Percentiles rank a stretch among this genome's conserved stretches.
These are phyloP conservation scores for Australoheros facetus DNA, from an alignment of 2,797 vertebrate genomes.

Conservation along the genomic window DNA sequence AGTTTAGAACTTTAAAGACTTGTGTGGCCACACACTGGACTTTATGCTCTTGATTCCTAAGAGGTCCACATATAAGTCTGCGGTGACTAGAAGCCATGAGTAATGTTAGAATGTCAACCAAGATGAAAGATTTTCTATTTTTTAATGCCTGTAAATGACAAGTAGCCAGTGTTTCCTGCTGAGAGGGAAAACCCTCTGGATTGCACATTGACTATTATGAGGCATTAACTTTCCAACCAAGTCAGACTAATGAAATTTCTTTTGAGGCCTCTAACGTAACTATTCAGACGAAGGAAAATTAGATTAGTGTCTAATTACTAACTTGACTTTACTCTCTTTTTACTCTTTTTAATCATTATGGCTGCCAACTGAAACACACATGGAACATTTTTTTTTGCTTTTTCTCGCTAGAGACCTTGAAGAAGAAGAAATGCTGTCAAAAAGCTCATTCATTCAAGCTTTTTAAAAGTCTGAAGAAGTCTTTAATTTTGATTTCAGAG, in stretches of 20 bases:
- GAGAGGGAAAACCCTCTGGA: slow-evolving; percentile 36
- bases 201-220: slow-evolving; percentile 35
- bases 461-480: neutral
- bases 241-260: slow-evolving; percentile 42
- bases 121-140: slow-evolving; percentile 59
- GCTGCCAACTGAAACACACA: neutral
- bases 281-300: slow-evolving; percentile 3
- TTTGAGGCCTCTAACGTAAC: slow-evolving; percentile 30
- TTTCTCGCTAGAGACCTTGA: neutral
- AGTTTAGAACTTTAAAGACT: slow-evolving; percentile 61
- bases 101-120: slow-evolving; percentile 35
- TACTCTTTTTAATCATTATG: neutral
- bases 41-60: slow-evolving; percentile 47
- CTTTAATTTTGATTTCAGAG: neutral
- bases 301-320: slow-evolving; percentile 13
- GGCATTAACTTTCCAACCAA: slow-evolving; percentile 47
- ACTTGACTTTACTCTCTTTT: neutral
- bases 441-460: neutral
- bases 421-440: neutral
- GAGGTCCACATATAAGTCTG: slow-evolving; percentile 26
- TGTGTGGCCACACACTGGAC: slow-evolving; percentile 45
- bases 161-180: slow-evolving; percentile 47
- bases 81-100: slow-evolving; percentile 33
- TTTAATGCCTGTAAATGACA: slow-evolving; percentile 42
- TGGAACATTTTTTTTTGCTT: neutral